Conservation (phyloP, 92 coral and sea anemone genomes). For the Parazoanthus darwini region DNA sequence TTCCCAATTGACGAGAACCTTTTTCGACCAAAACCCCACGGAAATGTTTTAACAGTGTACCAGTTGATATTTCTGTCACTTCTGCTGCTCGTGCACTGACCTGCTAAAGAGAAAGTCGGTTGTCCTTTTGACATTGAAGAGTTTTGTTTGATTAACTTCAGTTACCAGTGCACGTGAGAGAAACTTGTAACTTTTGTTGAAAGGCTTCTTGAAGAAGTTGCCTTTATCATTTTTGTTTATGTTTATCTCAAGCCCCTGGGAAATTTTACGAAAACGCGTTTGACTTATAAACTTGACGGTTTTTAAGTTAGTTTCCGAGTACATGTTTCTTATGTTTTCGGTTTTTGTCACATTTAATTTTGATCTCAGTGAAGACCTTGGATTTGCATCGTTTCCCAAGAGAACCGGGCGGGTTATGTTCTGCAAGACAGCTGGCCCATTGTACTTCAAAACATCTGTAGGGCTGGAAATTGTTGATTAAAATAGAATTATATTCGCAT, state of each 20-base stretch:
- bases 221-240: neutral
- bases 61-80: neutral
- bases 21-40: neutral
- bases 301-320: neutral
- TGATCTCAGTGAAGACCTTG: neutral
- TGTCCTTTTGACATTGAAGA: neutral
- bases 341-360: neutral
- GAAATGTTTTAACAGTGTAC: neutral
- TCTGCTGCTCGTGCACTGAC: neutral
- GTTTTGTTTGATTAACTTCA: neutral
- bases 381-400: conserved; percentile 18
- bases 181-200: neutral
- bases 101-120: neutral
- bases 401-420: conserved; percentile 9
- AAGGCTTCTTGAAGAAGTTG: conserved; percentile 8
- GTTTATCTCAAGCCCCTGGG: neutral
- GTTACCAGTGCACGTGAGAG: neutral
- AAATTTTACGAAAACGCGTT: neutral
- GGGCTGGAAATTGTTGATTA: conserved; percentile 30
- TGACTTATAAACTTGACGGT: neutral
- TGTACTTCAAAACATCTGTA: conserved; percentile 40
- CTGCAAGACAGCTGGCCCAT: conserved; percentile 33
- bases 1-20: neutral
- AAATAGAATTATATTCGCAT: conserved; percentile 36
- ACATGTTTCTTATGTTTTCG: neutral